Conservation (phyloP, 2,888 invertebrate genomes). For the Amitus sp. region DNA sequence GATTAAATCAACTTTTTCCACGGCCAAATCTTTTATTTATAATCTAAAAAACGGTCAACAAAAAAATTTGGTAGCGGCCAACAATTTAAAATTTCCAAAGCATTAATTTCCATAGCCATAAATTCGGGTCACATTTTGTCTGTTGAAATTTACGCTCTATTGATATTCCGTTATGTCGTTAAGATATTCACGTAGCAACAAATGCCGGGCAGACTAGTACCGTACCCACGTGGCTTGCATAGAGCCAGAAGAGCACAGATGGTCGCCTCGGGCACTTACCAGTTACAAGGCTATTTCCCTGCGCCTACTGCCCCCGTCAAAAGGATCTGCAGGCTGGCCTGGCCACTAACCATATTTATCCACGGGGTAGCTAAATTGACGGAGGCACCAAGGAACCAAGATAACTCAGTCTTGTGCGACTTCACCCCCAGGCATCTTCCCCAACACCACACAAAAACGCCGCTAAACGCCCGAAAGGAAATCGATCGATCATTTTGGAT, state of each 20-base stretch:
- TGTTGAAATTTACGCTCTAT: neutral
- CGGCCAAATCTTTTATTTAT: too few relatives aligned
- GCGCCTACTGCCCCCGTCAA: conserved; percentile 56
- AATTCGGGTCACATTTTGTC: neutral
- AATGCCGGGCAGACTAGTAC: conserved; percentile 63
- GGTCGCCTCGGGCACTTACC: conserved; percentile 65
- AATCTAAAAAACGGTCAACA: too few relatives aligned
- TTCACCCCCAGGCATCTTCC: conserved; percentile 33
- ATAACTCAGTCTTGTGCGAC: conserved; percentile 43
- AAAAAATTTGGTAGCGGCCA: too few relatives aligned
- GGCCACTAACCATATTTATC: conserved; percentile 64
- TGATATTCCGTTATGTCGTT: conserved; percentile 37
- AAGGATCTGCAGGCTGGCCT: conserved; percentile 58
- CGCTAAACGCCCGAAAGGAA: conserved; percentile 9
- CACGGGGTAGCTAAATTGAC: conserved; percentile 60
- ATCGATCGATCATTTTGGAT: too few relatives aligned
- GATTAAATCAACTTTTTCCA: too few relatives aligned
- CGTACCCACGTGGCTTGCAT: conserved; percentile 60
- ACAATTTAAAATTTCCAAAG: too few relatives aligned
- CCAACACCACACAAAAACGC: conserved; percentile 11
- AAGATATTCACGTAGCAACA: conserved; percentile 58
- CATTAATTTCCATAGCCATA: too few relatives aligned
- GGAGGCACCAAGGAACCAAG: conserved; percentile 44
- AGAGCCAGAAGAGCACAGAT: conserved; percentile 62
- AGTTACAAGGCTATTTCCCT: conserved; percentile 52